phyloP scores from a whole-genome alignment of 2,113 vertebrate genomes.

The human (Homo sapiens) region DNA sequence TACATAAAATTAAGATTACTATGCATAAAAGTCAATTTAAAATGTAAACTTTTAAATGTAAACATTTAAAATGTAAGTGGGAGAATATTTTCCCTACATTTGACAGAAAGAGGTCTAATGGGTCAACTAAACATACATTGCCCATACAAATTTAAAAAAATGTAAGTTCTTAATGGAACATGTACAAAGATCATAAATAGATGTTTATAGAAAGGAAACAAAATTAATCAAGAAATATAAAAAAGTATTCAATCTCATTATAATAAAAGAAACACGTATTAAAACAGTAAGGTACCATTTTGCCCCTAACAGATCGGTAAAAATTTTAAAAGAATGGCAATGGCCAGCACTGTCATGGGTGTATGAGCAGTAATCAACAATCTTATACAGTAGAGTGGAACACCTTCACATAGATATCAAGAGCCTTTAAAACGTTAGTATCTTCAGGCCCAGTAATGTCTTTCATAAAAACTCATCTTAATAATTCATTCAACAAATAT shows the following conservation, averaged over 20 bases:
- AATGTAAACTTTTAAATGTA: background rate
- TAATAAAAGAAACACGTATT: background rate
- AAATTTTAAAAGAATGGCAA: background rate
- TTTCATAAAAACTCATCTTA: conserved; percentile 15
- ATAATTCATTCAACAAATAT: conserved; percentile 6
- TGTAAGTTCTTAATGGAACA: background rate
- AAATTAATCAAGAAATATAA: conserved; percentile 13
- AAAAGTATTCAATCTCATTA: background rate
- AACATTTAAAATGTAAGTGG: conserved; percentile 13
- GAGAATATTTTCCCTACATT: conserved; percentile 11
- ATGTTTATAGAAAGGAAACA: background rate
- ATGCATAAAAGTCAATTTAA: conserved; percentile 20
- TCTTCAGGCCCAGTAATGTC: background rate
- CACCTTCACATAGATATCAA: background rate
- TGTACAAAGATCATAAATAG: background rate
- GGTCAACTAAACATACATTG: background rate
- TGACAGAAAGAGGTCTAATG: background rate
- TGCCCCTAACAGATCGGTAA: background rate
- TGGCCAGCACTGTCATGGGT: background rate
- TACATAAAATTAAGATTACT: background rate
- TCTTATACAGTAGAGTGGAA: background rate
- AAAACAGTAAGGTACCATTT: conserved; percentile 16
- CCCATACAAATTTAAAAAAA: background rate
- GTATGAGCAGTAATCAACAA: background rate
- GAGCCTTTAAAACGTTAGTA: background rate